phyloP scores from a whole-genome alignment of 23 tunicate genomes.

The Diplosoma virens region DNA sequence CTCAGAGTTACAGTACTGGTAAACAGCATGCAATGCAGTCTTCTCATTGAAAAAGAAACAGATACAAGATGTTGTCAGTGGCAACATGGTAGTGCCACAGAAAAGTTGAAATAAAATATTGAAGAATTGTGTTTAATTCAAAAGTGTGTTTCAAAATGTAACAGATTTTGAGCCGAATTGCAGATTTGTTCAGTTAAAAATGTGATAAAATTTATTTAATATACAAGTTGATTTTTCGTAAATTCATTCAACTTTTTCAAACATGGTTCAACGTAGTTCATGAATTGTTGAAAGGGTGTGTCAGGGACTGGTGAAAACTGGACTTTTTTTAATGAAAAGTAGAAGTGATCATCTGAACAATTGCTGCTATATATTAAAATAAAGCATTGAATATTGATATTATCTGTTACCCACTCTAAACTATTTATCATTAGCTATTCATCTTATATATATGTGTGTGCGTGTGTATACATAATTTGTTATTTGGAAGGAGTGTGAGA shows the following conservation, averaged over 20 bases:
- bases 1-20: background rate
- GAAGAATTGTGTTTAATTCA: background rate
- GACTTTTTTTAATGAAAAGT: background rate
- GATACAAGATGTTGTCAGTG: background rate
- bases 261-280: background rate
- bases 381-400: background rate
- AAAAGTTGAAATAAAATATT: background rate
- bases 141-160: background rate
- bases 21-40: background rate
- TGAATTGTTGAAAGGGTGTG: background rate
- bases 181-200: background rate
- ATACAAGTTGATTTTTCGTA: background rate
- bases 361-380: background rate
- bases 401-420: background rate
- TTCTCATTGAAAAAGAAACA: background rate
- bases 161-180: background rate
- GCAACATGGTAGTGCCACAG: background rate
- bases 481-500: background rate
- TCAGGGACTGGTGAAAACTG: background rate
- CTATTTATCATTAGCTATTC: background rate
- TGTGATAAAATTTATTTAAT: background rate
- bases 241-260: background rate
- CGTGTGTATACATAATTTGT: background rate
- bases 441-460: background rate
- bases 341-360: no score